Base-by-base conservation (phyloP, 2,888 invertebrate species). In the Lepidonotus clava region DNA sequence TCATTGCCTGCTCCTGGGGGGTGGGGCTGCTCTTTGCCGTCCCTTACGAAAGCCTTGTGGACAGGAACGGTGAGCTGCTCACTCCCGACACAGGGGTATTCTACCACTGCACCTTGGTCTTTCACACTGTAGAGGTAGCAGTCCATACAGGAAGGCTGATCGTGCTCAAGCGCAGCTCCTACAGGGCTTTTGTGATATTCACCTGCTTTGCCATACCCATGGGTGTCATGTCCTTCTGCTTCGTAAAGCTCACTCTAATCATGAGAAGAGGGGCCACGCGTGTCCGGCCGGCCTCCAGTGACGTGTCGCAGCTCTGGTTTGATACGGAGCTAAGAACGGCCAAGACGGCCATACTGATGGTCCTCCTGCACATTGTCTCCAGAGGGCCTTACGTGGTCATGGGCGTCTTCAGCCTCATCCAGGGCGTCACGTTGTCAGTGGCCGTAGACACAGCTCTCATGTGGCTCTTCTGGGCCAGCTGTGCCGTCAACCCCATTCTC, bases 391-490 rank as follows among this genome's bases (percentile, higher is more conserved):
- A 83, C 51, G n/a, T 83, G 18, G 0, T 56, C 1, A 51, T 83
- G 83, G 36, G 83, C 28, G 5, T 83, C 2, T 21, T 14, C 14
- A 32, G 56, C 18, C n/a, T 56, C 14, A 2, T 56, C 18, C 4
- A 21, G 0, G 83, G 83, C 32, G 8, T 8, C 0, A 53, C 53
- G 6, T 56, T 83, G 5, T 21, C 36, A 32, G 14, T 56, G n/a
- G 53, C n/a, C 34, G 11, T 32, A 14, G 83, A 83, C 38, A 83
- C 83, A 0, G 36, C 32, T 4, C 34, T 24, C n/a, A 83, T 83
- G 83, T 83, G 83, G 83, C 38, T 83, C 28, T 83, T 83, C 32
- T 83, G 83, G 83, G 32, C 83, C 1, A 83, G 56, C 32, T 83
- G 53, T 53, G 34, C 53, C 21, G 38, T 83, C 56, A 83, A 83